Conservation (phyloP, 2,888 invertebrate species). For the Cephus pygmeus region DNA sequence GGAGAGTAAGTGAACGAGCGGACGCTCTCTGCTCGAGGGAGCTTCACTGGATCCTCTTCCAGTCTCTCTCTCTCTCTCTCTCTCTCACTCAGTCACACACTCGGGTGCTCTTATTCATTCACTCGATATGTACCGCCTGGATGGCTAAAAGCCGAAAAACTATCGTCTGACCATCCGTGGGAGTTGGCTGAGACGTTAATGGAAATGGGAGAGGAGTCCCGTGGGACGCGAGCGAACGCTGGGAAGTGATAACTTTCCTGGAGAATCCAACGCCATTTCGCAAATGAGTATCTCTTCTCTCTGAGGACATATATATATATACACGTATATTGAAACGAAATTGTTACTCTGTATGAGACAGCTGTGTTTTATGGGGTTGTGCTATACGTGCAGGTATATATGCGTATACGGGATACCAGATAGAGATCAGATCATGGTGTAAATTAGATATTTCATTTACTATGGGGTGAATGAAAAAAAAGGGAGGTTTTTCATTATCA, state of each 20-base stretch:
- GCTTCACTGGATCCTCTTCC: conserved; percentile 21
- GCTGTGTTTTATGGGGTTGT: neutral
- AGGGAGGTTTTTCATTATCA: conserved; percentile 25
- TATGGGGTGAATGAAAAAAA: neutral
- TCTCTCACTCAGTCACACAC: neutral
- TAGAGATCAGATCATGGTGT: neutral
- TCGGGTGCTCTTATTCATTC: too few species aligned
- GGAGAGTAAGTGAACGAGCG: conserved; percentile 35
- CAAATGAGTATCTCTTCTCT: too few species aligned
- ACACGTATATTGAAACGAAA: neutral
- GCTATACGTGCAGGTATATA: neutral
- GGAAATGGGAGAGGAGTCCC: too few species aligned
- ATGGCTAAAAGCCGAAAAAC: too few species aligned
- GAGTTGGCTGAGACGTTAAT: too few species aligned
- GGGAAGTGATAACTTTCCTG: neutral
- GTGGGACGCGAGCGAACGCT: neutral
- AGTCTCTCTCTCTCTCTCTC: neutral
- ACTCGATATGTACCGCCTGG: too few species aligned
- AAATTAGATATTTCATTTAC: neutral
- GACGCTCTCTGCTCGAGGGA: conserved; percentile 17
- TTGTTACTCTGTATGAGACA: neutral
- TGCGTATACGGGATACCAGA: neutral
- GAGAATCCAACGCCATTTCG: too few species aligned
- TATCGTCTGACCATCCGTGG: too few species aligned
- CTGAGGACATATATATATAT: too few species aligned